Conservation (phyloP, 2,797 vertebrate genomes). For the Thamnophis elegans region DNA sequence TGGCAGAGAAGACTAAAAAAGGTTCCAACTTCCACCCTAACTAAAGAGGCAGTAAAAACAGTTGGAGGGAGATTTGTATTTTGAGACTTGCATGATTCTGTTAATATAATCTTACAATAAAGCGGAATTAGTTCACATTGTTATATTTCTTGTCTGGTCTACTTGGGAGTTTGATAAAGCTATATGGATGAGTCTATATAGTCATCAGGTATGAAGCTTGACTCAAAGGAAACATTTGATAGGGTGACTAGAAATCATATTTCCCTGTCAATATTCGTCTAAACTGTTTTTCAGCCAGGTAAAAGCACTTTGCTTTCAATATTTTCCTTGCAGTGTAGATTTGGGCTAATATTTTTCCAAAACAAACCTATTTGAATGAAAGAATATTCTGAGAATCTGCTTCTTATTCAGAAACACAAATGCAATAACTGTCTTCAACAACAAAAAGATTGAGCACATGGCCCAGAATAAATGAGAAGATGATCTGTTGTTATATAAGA, state of each 20-base stretch:
- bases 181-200: background rate
- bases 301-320: background rate
- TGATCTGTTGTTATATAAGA: background rate
- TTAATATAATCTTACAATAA: background rate
- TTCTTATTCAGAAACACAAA: background rate
- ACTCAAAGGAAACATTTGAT: background rate
- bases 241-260: background rate
- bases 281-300: background rate
- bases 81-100: background rate
- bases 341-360: background rate
- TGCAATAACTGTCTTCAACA: background rate
- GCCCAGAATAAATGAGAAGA: background rate
- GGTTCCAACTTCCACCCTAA: background rate
- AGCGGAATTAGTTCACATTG: background rate
- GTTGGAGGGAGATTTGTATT: background rate
- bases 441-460: background rate
- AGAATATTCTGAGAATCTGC: background rate
- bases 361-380: background rate
- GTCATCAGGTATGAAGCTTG: background rate
- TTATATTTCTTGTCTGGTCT: background rate
- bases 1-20: background rate
- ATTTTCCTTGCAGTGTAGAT: background rate
- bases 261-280: background rate
- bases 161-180: background rate
- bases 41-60: background rate